Evolutionary conservation across 1,140 invertebrate species (phyloP).

Genomic region (Hylyphantes graminicola): DNA sequence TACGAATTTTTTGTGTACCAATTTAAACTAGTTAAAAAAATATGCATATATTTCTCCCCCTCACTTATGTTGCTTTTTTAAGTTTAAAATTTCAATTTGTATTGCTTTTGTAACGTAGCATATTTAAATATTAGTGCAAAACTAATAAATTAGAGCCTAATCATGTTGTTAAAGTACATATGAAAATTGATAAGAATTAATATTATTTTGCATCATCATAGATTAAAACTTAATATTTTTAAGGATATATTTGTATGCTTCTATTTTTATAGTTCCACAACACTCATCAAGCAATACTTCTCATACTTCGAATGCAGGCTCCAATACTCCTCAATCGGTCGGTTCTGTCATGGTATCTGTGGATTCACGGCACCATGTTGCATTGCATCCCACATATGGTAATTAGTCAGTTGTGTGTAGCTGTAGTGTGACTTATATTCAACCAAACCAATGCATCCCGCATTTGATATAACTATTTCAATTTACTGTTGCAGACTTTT

Average conservation of each 20-base stretch:
- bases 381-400: slow-evolving; percentile 46
- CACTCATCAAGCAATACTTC: slow-evolving; percentile 29
- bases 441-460: too few species aligned
- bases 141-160: too few species aligned
- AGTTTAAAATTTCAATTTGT: too few species aligned
- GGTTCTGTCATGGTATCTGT: slow-evolving; percentile 58
- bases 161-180: too few species aligned
- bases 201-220: too few species aligned
- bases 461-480: neutral
- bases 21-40: neutral
- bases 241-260: neutral
- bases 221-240: neutral
- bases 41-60: neutral
- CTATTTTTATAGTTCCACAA: slow-evolving; percentile 48
- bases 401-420: too few species aligned
- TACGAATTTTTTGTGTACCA: neutral
- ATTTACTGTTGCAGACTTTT: neutral
- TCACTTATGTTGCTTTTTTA: too few species aligned
- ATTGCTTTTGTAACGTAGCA: too few species aligned
- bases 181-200: too few species aligned
- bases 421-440: neutral
- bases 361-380: slow-evolving; percentile 57
- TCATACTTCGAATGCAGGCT: slow-evolving; percentile 16
- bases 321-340: slow-evolving; percentile 38
- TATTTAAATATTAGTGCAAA: too few species aligned